These are phyloP conservation scores for Mimumesa dahlbomi DNA, from an alignment of 2,888 invertebrate species.

Conservation along the genomic window DNA sequence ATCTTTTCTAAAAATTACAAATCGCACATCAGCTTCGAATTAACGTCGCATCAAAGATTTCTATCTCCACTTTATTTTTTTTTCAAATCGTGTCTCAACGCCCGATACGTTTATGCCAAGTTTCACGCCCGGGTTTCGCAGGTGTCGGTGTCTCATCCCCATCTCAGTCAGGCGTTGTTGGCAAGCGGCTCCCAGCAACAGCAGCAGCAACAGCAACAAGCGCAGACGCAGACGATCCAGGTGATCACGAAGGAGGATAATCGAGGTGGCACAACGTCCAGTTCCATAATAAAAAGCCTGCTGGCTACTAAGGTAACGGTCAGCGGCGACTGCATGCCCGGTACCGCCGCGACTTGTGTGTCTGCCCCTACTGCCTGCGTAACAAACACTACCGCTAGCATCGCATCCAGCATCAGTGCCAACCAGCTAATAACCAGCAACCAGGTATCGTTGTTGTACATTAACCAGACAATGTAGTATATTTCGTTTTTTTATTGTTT, in stretches of 20 bases:
- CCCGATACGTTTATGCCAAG: too few species aligned
- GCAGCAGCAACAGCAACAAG: conserved; percentile 62
- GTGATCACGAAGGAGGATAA: conserved; percentile 77
- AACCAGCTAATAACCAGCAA: conserved; percentile 80
- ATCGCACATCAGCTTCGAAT: too few species aligned
- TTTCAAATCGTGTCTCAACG: too few species aligned
- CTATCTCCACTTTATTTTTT: too few species aligned
- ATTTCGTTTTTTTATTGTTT: too few species aligned
- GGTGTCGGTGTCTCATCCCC: conserved; percentile 84
- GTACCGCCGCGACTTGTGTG: conserved; percentile 79
- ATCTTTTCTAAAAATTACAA: too few species aligned
- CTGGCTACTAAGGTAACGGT: conserved; percentile 94
- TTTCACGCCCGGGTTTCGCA: too few species aligned
- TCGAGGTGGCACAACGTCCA: conserved; percentile 82
- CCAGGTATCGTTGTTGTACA: conserved; percentile 75
- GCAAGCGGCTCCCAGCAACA: conserved; percentile 78
- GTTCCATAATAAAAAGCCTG: conserved; percentile 95
- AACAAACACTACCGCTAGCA: conserved; percentile 80
- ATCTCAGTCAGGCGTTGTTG: conserved; percentile 84
- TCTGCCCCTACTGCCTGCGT: conserved; percentile 78
- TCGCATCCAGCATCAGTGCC: conserved; percentile 80
- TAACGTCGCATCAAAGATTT: too few species aligned
- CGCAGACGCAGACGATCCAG: conserved; percentile 69
- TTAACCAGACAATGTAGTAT: too few species aligned
- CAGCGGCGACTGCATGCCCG: conserved; percentile 82